Evolutionary conservation across 2,888 invertebrate species (phyloP).

Genomic region (Oligia strigilis): DNA sequence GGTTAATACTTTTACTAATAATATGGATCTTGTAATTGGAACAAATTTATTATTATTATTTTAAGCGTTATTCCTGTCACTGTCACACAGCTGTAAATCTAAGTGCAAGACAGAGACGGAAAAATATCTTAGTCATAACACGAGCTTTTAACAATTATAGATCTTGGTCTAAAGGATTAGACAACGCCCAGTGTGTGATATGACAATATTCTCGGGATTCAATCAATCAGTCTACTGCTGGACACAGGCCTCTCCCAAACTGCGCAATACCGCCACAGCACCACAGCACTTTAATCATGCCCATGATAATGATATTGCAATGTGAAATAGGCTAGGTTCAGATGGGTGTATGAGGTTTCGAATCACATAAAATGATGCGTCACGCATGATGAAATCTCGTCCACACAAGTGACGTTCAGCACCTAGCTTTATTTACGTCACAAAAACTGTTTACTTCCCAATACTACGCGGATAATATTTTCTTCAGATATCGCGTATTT

Average conservation of each 20-base stretch:
- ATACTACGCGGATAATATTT: constrained; percentile 3
- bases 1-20: too few species aligned
- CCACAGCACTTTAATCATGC: neutral
- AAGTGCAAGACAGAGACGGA: neutral
- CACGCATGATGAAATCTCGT: neutral
- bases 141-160: neutral
- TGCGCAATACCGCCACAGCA: neutral
- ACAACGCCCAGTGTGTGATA: neutral
- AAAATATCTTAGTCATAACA: neutral
- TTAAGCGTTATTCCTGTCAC: neutral
- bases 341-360: too few species aligned
- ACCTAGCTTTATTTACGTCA: neutral
- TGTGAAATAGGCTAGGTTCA: too few species aligned
- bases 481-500: constrained; percentile 20
- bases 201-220: neutral
- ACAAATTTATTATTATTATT: too few species aligned
- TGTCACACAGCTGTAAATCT: neutral
- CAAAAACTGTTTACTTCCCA: constrained; percentile 8
- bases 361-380: neutral
- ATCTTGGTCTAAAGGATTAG: neutral
- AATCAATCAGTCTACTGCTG: neutral
- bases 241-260: neutral
- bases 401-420: neutral
- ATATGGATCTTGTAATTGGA: too few species aligned
- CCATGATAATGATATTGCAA: neutral